Evolutionary conservation across 1,140 invertebrate genomes (phyloP).

Genomic region (Pararge aegeria): DNA sequence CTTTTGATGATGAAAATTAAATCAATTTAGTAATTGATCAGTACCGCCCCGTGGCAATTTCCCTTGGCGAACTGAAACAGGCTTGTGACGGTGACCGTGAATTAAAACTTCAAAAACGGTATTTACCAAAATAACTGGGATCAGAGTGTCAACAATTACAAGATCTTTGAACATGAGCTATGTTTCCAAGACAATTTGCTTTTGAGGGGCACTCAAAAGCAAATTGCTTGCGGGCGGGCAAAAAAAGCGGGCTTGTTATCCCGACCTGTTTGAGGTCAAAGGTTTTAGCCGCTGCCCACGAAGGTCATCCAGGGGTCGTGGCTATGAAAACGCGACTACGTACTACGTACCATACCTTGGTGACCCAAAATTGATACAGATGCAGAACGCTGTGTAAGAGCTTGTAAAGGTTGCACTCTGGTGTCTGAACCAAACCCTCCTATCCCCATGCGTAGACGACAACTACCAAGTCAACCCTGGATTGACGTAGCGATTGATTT

Average conservation of each 20-base stretch:
- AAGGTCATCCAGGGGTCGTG: slow-evolving; percentile 77
- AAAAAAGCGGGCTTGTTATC: too few species aligned
- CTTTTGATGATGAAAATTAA: slow-evolving; percentile 13
- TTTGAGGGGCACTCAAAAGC: too few species aligned
- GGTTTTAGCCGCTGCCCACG: slow-evolving; percentile 58
- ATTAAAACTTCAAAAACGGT: slow-evolving; percentile 27
- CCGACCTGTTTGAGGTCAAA: slow-evolving; percentile 30
- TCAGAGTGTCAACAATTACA: slow-evolving; percentile 24
- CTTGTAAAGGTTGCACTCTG: slow-evolving; percentile 67
- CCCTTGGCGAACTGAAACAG: slow-evolving; percentile 24
- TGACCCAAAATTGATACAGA: slow-evolving; percentile 73
- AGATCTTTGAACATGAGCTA: slow-evolving; percentile 31
- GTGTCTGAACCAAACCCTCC: slow-evolving; percentile 24
- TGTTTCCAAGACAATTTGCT: too few species aligned
- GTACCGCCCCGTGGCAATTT: slow-evolving; percentile 17
- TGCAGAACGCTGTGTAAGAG: slow-evolving; percentile 57
- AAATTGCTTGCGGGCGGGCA: too few species aligned
- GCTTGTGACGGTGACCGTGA: too few species aligned
- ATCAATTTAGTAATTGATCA: slow-evolving; percentile 3
- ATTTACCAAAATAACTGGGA: slow-evolving; percentile 29
- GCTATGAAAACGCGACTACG: slow-evolving; percentile 48
- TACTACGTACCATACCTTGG: slow-evolving; percentile 29
- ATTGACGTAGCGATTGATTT: slow-evolving; percentile 30
- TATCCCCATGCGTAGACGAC: slow-evolving; percentile 25
- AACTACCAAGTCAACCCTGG: slow-evolving; percentile 27